Evolutionary conservation across 2,113 vertebrate species (phyloP).

Genomic region (Neolamprologus fasciatus): DNA sequence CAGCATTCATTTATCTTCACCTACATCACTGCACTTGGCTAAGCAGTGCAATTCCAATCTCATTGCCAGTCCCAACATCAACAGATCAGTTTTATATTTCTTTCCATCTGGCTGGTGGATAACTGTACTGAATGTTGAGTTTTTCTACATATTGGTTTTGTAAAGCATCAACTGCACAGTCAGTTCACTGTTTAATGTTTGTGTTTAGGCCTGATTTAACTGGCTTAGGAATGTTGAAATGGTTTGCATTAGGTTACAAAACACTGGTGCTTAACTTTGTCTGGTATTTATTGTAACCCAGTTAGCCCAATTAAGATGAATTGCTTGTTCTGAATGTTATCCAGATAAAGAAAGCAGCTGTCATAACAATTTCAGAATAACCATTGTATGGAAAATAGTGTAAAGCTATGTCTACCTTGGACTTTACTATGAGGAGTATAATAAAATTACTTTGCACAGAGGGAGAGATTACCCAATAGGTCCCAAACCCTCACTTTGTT

Average conservation of each 20-base stretch:
- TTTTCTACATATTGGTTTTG: not conserved
- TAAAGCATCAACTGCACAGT: not conserved
- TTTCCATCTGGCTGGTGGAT: not conserved
- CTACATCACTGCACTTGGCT: not conserved
- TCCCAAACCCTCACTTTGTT: not conserved
- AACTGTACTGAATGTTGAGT: not conserved
- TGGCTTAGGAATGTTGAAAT: not conserved
- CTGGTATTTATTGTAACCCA: not conserved
- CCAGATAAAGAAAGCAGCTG: not conserved
- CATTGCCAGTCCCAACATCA: not conserved
- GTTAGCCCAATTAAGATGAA: not conserved
- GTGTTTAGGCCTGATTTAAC: not conserved
- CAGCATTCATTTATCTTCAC: not conserved
- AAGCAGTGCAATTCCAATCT: not conserved
- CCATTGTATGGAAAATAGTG: not conserved
- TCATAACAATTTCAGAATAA: not conserved
- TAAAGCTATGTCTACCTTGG: not conserved
- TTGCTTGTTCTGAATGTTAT: not conserved
- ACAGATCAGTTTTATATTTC: not conserved
- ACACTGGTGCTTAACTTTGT: not conserved
- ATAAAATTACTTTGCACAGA: not conserved
- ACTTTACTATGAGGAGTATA: not conserved
- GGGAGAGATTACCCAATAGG: not conserved
- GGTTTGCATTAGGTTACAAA: conserved; percentile 3
- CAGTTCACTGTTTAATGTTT: not conserved